Percentiles rank a stretch among this genome's conserved stretches.
These are phyloP conservation scores for Cyprinodon variegatus DNA, from an alignment of 2,113 vertebrate genomes.

Conservation along the genomic window DNA sequence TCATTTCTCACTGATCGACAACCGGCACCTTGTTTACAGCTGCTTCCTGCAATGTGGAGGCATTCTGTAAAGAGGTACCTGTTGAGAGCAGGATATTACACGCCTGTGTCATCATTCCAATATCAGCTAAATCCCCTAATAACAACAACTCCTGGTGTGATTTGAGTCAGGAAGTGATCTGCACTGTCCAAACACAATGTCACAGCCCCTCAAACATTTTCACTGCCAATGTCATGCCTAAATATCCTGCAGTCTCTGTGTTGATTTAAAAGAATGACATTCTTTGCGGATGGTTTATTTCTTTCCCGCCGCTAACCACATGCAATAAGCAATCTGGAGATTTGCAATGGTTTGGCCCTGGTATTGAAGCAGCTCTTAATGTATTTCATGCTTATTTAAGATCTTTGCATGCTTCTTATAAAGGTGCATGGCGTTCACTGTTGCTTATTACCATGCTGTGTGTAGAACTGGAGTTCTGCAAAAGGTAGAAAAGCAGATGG, in stretches of 20 bases:
- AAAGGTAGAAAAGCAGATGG: conserved; percentile 24
- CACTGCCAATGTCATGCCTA: conserved; percentile 66
- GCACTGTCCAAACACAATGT: conserved; percentile 71
- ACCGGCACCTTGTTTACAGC: conserved; percentile 34
- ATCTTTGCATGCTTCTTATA: conserved; percentile 74
- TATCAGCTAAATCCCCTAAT: conserved; percentile 48
- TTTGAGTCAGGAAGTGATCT: conserved; percentile 53
- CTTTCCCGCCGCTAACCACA: conserved; percentile 7
- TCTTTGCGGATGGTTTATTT: conserved; percentile 63
- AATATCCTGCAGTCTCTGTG: conserved; percentile 55
- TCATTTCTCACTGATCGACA: conserved; percentile 43
- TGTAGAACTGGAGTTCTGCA: conserved; percentile 28
- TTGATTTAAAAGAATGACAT: conserved; percentile 69
- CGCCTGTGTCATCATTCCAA: conserved; percentile 49
- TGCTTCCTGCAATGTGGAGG: conserved; percentile 14
- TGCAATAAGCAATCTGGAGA: conserved; percentile 72
- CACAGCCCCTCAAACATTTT: conserved; percentile 56
- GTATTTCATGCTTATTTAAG: conserved; percentile 81
- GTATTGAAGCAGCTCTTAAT: conserved; percentile 67
- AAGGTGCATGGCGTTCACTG: conserved; percentile 76
- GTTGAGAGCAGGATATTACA: conserved; percentile 56
- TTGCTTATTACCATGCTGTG: conserved; percentile 71
- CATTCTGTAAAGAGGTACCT: conserved; percentile 26
- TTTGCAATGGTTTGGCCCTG: conserved; percentile 70
- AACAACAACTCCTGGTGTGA: conserved; percentile 57